Evolutionary conservation across 2,113 vertebrate species (phyloP), one percentile per base, ranked within the genome.

Genomic region (Corythaixoides concolor): DNA sequence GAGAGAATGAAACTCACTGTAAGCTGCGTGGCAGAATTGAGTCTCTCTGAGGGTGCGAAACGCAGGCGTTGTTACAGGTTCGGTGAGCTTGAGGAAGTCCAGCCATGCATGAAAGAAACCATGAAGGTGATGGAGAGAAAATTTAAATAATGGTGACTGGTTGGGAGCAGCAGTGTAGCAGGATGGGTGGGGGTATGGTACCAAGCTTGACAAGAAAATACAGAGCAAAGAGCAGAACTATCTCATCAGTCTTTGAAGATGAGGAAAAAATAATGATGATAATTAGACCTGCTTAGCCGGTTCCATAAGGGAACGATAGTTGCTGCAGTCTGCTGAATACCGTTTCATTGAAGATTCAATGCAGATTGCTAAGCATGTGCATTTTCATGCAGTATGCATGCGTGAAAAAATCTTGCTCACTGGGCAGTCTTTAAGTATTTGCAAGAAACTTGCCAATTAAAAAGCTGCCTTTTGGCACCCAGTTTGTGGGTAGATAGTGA

Each of bases 41-140:
- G 59, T 88, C 78, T 96, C 63, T 91, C 41, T 59, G 43, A 82
- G 63, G 8, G 74, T 91, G 58, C 55, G 2, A 76, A 87, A 41
- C 1, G 3, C 47, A 81, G 70, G 63, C 59, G 3, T 49, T 3
- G 17, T 77, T 84, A 58, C 24, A 72, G 86, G 75, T 74, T 94
- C 1, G 0, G 6, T 93, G 92, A 92, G 83, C 88, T 93, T 92
- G 90, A 76, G 78, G 45, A 72, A 56, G 37, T n/a, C 55, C 52
- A 88, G 21, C 60, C 83, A 39, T 43, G 90, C 9, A 0, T 96
- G 91, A 92, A 90, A 89, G 72, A 75, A 92, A 56, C 56, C 35
- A 10, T 35, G 82, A 67, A 88, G 60, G 64, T 93, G 88, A 95
- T 89, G 84, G 95, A 94, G 73, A 85, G 90, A 47, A 92, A 84